Evolutionary conservation across 2,888 invertebrate genomes (phyloP).

Genomic region (Pseudoips prasinana): DNA sequence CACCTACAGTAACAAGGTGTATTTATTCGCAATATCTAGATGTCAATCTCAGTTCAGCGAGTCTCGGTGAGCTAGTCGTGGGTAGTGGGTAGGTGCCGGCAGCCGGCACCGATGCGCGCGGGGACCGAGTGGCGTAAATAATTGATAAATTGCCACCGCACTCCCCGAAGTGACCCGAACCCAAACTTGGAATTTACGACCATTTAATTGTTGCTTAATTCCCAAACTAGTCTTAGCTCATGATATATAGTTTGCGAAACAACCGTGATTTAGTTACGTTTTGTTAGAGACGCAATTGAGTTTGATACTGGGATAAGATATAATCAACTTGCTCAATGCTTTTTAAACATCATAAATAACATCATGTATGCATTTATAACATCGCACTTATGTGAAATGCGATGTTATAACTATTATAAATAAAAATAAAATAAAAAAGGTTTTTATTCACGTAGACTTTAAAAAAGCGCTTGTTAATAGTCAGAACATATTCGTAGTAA

Average conservation of each 20-base stretch:
- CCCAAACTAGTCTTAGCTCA: slow-evolving; percentile 67
- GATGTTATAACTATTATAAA: too few relatives aligned
- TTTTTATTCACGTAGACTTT: too few relatives aligned
- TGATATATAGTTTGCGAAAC: slow-evolving; percentile 63
- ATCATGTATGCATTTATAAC: too few relatives aligned
- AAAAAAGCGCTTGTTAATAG: too few relatives aligned
- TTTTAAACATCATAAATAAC: too few relatives aligned
- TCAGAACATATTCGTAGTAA: too few relatives aligned
- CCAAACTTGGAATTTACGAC: slow-evolving; percentile 76
- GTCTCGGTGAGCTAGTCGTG: slow-evolving; percentile 37
- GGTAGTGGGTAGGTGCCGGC: slow-evolving; percentile 46
- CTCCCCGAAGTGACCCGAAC: slow-evolving; percentile 69
- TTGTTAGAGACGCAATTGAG: slow-evolving; percentile 3
- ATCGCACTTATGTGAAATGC: too few relatives aligned
- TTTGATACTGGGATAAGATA: neutral
- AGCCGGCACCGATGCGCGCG: slow-evolving; percentile 40
- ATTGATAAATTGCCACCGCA: slow-evolving; percentile 80
- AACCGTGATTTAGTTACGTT: slow-evolving; percentile 26
- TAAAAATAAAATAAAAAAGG: too few relatives aligned
- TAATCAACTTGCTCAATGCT: too few relatives aligned
- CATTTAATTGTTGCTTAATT: slow-evolving; percentile 80
- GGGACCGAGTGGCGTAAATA: slow-evolving; percentile 77
- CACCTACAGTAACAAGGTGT: too few relatives aligned
- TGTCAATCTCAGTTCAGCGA: slow-evolving; percentile 47
- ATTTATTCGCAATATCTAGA: slow-evolving; percentile 20